phyloP scores from a whole-genome alignment of 2,797 vertebrate genomes.

The Sebastes flavidus region DNA sequence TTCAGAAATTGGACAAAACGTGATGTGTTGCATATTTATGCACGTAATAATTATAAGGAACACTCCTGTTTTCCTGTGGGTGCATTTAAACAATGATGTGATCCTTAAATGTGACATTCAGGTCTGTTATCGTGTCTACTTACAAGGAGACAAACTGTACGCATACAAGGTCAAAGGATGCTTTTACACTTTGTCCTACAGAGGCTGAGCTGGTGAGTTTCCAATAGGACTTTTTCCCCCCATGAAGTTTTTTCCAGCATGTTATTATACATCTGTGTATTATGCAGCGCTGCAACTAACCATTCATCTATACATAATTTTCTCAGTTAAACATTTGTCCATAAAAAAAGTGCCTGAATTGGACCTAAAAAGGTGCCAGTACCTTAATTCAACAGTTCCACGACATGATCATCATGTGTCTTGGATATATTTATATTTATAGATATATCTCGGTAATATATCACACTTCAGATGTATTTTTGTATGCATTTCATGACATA shows the following conservation, averaged over 20 bases:
- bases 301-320: background rate
- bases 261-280: background rate
- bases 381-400: too few relatives aligned
- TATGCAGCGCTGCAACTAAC: background rate
- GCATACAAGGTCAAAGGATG: conserved; percentile 24
- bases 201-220: background rate
- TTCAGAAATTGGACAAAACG: conserved; percentile 11
- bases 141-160: conserved; percentile 23
- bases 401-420: too few relatives aligned
- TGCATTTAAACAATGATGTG: conserved; percentile 2
- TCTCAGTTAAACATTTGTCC: background rate
- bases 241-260: background rate
- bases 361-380: too few relatives aligned
- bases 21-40: background rate
- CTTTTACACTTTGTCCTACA: conserved; percentile 32
- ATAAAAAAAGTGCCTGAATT: background rate
- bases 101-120: background rate
- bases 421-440: too few relatives aligned
- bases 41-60: background rate
- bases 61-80: background rate
- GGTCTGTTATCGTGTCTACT: conserved; percentile 4
- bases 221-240: background rate
- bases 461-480: too few relatives aligned
- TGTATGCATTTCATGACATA: too few relatives aligned
- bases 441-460: too few relatives aligned